These are phyloP conservation scores for Melolontha melolontha DNA, from an alignment of 2,888 invertebrate genomes.

Conservation along the genomic window DNA sequence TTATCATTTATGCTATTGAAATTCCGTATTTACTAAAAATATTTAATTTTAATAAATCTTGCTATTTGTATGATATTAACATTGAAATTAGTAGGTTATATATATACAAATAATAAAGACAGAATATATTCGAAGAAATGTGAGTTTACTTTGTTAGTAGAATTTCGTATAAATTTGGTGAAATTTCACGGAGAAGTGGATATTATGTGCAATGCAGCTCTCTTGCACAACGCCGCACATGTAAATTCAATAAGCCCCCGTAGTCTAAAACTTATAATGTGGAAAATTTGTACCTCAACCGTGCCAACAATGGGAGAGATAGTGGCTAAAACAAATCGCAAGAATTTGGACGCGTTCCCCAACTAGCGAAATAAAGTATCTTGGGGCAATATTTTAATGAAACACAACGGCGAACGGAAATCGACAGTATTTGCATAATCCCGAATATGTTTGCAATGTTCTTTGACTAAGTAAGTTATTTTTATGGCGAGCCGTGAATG, in stretches of 20 bases:
- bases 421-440: conserved; percentile 56
- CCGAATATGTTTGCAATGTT: conserved; percentile 57
- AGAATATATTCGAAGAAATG: not conserved
- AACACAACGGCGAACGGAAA: conserved; percentile 46
- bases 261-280: conserved; percentile 28
- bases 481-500: conserved; percentile 47
- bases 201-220: conserved; percentile 34
- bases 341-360: conserved; percentile 30
- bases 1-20: no score
- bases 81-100: no score
- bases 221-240: conserved; percentile 23
- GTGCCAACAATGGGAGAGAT: conserved; percentile 17
- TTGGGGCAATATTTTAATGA: conserved; percentile 33
- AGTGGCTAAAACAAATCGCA: conserved; percentile 34
- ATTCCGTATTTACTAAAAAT: no score
- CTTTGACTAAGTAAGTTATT: conserved; percentile 51
- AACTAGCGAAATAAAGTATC: conserved; percentile 30
- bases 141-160: not conserved
- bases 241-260: conserved; percentile 35
- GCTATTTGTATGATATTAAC: no score
- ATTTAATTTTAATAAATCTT: no score
- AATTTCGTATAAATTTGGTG: conserved; percentile 6
- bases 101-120: not conserved
- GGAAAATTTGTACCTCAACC: conserved; percentile 30
- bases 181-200: conserved; percentile 26